Evolutionary conservation across 1,140 invertebrate species (phyloP).

Genomic region (Calliopsis andreniformis): DNA sequence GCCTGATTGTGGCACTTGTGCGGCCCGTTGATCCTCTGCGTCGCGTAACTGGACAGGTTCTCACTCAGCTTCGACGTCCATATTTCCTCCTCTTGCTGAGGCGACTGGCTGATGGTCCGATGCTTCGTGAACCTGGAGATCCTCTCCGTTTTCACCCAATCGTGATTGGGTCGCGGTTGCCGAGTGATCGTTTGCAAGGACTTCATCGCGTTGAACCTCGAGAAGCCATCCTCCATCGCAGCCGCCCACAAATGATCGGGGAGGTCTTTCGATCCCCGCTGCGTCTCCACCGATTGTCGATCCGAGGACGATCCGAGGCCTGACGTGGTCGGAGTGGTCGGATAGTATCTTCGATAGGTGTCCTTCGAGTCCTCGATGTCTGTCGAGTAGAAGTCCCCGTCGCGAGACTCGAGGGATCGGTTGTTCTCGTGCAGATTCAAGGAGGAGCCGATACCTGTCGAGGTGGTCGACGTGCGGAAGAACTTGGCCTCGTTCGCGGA

Average conservation of each 20-base stretch:
- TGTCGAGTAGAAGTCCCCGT: constrained; percentile 72
- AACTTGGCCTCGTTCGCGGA: constrained; percentile 69
- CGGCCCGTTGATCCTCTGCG: constrained; percentile 59
- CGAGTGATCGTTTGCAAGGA: constrained; percentile 70
- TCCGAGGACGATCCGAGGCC: constrained; percentile 73
- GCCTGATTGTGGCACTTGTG: constrained; percentile 73
- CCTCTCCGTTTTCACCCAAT: constrained; percentile 73
- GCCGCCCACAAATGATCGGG: constrained; percentile 71
- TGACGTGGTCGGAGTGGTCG: constrained; percentile 72
- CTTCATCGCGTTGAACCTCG: constrained; percentile 70
- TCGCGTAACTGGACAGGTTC: constrained; percentile 60
- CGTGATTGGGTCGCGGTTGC: constrained; percentile 73
- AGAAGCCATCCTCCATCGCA: constrained; percentile 70
- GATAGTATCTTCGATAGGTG: constrained; percentile 66
- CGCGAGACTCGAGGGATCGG: constrained; percentile 71
- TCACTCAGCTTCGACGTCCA: constrained; percentile 70
- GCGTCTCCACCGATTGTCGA: constrained; percentile 68
- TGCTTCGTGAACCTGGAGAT: constrained; percentile 73
- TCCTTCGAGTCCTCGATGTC: constrained; percentile 73
- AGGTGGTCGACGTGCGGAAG: constrained; percentile 71
- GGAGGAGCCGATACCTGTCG: constrained; percentile 73
- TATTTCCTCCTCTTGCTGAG: constrained; percentile 68
- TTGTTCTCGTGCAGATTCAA: constrained; percentile 73
- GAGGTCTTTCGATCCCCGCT: constrained; percentile 64
- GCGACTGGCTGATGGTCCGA: constrained; percentile 71